Evolutionary conservation across 1,140 invertebrate genomes (phyloP).

Genomic region (Calosoma granatense): DNA sequence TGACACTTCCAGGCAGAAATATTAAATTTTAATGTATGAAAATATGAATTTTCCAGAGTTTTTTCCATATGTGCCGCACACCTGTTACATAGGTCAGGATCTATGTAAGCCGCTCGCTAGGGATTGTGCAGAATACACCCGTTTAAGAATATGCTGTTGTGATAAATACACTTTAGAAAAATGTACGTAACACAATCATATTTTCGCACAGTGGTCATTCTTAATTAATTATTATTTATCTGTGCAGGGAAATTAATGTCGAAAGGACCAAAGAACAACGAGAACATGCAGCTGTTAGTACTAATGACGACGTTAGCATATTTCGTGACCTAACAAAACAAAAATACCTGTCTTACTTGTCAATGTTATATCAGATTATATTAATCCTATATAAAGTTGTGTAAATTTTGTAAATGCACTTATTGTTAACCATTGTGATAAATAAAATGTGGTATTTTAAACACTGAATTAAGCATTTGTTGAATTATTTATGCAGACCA

Average conservation of each 20-base stretch:
- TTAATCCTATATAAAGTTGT: too few relatives aligned
- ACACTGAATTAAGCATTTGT: too few relatives aligned
- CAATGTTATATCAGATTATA: too few relatives aligned
- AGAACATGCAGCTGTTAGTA: neutral
- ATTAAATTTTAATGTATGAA: too few relatives aligned
- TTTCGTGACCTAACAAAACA: neutral
- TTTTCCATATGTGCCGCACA: constrained; percentile 56
- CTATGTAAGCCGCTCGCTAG: constrained; percentile 45
- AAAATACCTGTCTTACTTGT: too few relatives aligned
- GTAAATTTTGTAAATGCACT: constrained; percentile 33
- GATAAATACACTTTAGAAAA: constrained; percentile 43
- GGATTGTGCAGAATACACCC: constrained; percentile 52
- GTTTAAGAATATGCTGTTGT: constrained; percentile 57
- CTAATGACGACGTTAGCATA: neutral
- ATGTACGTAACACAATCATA: constrained; percentile 42
- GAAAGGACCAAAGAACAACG: constrained; percentile 18
- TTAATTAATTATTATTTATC: constrained; percentile 8
- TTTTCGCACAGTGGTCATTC: neutral
- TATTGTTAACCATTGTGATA: constrained; percentile 36
- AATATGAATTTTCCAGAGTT: constrained; percentile 48
- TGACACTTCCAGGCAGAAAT: too few relatives aligned
- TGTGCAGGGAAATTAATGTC: constrained; percentile 11
- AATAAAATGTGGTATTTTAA: constrained; percentile 7
- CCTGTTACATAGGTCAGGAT: constrained; percentile 49
- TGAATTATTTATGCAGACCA: too few relatives aligned